Conservation (phyloP, 2,797 vertebrate genomes). For the Labeo calbasu region DNA sequence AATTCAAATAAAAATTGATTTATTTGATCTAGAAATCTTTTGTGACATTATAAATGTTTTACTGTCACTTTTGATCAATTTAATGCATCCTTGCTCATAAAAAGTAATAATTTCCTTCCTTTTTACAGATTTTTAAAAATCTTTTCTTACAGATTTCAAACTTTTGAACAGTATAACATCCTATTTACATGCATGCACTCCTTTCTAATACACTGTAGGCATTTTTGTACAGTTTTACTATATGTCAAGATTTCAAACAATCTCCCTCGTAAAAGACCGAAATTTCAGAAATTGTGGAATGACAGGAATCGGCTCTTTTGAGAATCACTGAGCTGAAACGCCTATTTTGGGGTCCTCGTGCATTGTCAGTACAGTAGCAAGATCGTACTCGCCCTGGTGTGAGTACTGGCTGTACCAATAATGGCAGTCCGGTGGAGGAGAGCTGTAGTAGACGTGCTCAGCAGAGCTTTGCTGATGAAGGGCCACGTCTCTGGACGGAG, state of each 20-base stretch:
- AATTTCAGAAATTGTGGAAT: background rate
- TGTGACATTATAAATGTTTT: background rate
- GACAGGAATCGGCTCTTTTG: background rate
- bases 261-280: background rate
- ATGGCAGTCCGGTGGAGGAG: slow-evolving; percentile 79
- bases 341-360: slow-evolving; percentile 57
- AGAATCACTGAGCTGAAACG: slow-evolving; percentile 19
- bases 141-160: background rate
- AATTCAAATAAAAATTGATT: too few relatives aligned
- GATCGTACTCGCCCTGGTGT: slow-evolving; percentile 77
- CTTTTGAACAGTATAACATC: background rate
- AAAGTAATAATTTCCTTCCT: background rate
- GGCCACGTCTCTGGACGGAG: slow-evolving; percentile 65
- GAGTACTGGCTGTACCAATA: slow-evolving; percentile 80
- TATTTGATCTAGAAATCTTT: background rate
- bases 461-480: slow-evolving; percentile 62
- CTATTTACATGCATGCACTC: background rate
- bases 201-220: background rate
- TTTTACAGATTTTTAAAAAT: too few relatives aligned
- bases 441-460: slow-evolving; percentile 53
- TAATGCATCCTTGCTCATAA: background rate
- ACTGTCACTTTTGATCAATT: background rate
- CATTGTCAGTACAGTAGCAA: slow-evolving; percentile 75
- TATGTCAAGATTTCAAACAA: background rate
- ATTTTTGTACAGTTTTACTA: background rate